phyloP scores from a whole-genome alignment of 2,888 invertebrate species.

The Coremacera marginata region DNA sequence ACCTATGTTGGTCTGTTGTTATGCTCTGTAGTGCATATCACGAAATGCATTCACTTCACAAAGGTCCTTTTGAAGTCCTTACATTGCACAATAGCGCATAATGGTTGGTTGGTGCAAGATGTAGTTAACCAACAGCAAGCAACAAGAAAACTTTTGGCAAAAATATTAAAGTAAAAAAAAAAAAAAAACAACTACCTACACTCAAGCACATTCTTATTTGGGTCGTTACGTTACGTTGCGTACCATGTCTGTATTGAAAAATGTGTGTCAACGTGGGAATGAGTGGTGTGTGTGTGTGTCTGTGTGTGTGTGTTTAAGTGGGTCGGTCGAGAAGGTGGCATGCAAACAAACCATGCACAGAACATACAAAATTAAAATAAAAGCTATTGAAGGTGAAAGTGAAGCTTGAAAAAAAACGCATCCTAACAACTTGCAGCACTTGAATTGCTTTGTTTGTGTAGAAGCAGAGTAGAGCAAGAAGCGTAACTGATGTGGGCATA shows the following conservation, averaged over 20 bases:
- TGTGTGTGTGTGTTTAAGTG: too few relatives aligned
- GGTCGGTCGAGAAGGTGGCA: too few relatives aligned
- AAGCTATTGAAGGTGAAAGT: not conserved
- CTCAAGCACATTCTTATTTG: not conserved
- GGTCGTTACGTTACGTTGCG: too few relatives aligned
- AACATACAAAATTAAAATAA: not conserved
- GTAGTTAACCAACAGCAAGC: too few relatives aligned
- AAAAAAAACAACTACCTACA: not conserved
- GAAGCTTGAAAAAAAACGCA: not conserved
- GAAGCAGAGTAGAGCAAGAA: not conserved
- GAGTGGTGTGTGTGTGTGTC: too few relatives aligned
- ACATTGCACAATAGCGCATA: not conserved
- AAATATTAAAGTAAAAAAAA: not conserved
- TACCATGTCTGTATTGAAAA: too few relatives aligned
- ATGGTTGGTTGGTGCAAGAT: not conserved
- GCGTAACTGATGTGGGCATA: too few relatives aligned
- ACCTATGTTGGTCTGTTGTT: too few relatives aligned
- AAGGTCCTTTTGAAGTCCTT: not conserved
- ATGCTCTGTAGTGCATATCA: too few relatives aligned
- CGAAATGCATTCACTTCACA: too few relatives aligned
- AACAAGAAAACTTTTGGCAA: not conserved
- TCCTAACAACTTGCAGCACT: not conserved
- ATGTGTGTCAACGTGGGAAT: too few relatives aligned
- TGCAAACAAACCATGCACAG: not conserved
- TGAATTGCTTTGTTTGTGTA: not conserved